Conservation (phyloP, 2,113 vertebrate species). For the Perccottus glenii region DNA sequence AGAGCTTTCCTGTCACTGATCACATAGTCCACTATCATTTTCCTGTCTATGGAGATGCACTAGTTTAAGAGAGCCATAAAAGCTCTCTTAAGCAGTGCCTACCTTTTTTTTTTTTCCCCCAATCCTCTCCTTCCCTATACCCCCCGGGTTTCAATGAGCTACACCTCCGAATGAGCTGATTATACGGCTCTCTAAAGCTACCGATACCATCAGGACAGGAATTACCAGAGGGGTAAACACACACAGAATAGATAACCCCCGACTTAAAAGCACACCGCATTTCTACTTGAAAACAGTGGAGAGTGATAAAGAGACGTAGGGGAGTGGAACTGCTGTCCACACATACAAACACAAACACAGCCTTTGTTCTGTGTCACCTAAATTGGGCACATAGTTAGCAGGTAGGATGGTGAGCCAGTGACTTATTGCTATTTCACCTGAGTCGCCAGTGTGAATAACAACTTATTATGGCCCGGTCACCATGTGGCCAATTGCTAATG, state of each 20-base stretch:
- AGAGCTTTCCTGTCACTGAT: background rate
- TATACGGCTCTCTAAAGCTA: conserved; percentile 74
- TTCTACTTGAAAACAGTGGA: conserved; percentile 41
- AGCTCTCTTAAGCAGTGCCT: conserved; percentile 45
- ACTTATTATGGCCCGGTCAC: conserved; percentile 49
- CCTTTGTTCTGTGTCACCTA: conserved; percentile 49
- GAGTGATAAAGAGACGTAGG: conserved; percentile 2
- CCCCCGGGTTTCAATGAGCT: conserved; percentile 68
- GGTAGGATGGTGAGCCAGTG: conserved; percentile 41
- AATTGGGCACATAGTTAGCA: conserved; percentile 49
- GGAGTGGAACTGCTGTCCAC: background rate
- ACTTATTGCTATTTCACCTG: conserved; percentile 60
- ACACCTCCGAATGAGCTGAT: conserved; percentile 76
- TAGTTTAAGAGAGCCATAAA: conserved; percentile 54
- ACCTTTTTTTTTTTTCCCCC: conserved; percentile 25
- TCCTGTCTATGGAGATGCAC: conserved; percentile 19
- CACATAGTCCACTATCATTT: background rate
- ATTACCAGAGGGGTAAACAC: conserved; percentile 78
- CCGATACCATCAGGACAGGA: conserved; percentile 75
- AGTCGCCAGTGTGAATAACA: conserved; percentile 53
- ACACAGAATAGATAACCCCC: conserved; percentile 60
- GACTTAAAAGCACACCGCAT: conserved; percentile 59
- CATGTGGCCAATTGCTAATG: conserved; percentile 29
- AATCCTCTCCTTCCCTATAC: conserved; percentile 30
- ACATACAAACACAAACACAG: conserved; percentile 4